phyloP scores from a whole-genome alignment of 1,140 invertebrate genomes.

The Lamellibrachia luymesi region DNA sequence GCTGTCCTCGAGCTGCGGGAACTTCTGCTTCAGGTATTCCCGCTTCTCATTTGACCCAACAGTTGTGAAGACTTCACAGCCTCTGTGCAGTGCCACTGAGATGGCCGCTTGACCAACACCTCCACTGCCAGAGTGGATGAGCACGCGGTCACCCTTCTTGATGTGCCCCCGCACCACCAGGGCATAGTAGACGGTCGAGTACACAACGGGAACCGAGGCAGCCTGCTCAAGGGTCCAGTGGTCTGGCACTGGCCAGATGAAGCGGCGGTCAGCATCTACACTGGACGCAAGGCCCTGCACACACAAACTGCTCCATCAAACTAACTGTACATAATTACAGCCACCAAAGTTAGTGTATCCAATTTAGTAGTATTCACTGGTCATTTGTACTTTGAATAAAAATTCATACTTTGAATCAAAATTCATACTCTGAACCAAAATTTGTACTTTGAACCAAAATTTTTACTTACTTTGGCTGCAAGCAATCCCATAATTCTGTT shows the following conservation, averaged over 20 bases:
- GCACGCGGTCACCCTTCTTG: constrained; percentile 73
- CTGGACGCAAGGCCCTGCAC: constrained; percentile 78
- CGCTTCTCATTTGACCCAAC: constrained; percentile 74
- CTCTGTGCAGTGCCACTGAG: constrained; percentile 81
- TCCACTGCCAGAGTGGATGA: constrained; percentile 93
- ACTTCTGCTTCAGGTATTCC: constrained; percentile 79
- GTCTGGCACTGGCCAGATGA: constrained; percentile 87
- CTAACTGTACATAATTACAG: neutral
- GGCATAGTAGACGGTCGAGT: constrained; percentile 90
- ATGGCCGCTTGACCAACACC: constrained; percentile 96
- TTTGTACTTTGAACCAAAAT: neutral
- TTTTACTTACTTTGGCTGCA: constrained; percentile 64
- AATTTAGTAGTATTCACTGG: neutral
- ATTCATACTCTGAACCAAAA: neutral
- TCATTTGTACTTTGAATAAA: no score
- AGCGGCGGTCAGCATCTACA: constrained; percentile 77
- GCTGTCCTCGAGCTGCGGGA: constrained; percentile 76
- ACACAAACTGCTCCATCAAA: constrained; percentile 21
- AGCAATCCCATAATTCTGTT: constrained; percentile 91
- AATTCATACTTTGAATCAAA: neutral
- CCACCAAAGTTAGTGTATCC: neutral
- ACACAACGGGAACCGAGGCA: constrained; percentile 91
- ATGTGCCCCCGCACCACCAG: constrained; percentile 81
- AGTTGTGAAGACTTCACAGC: constrained; percentile 70
- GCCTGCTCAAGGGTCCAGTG: constrained; percentile 89